Evolutionary conservation across 2,113 vertebrate species (phyloP).

Genomic region (Oryzias melastigma): DNA sequence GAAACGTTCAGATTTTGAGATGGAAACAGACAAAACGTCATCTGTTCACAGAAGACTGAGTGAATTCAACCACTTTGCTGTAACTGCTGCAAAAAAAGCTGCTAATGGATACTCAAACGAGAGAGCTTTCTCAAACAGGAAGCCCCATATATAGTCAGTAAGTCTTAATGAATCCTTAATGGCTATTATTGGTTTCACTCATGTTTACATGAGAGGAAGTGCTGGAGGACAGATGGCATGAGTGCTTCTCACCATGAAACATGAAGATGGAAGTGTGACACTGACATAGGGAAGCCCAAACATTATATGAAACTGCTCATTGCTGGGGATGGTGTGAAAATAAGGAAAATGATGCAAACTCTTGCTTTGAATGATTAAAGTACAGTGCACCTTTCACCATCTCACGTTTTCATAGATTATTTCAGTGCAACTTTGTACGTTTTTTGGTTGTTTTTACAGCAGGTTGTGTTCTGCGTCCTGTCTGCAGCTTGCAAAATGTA

Average conservation of each 20-base stretch:
- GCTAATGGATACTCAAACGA: background rate
- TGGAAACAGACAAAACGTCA: background rate
- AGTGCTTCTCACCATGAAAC: slow-evolving; percentile 10
- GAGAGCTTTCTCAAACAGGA: background rate
- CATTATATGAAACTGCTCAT: background rate
- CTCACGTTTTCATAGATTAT: no score
- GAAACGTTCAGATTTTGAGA: background rate
- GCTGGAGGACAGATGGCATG: slow-evolving; percentile 10
- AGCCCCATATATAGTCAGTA: background rate
- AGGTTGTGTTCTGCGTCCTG: no score
- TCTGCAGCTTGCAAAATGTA: no score
- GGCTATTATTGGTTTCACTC: background rate
- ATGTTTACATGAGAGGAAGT: background rate
- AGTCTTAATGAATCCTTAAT: background rate
- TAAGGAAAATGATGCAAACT: no score
- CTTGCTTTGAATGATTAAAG: no score
- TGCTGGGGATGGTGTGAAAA: no score
- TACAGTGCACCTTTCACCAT: no score
- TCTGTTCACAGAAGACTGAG: background rate
- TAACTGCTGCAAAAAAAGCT: background rate
- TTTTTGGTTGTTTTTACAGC: no score
- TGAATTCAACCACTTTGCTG: background rate
- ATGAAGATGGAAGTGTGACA: background rate
- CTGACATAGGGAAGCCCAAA: background rate
- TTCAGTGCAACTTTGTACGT: no score